Evolutionary conservation across 2,888 invertebrate species (phyloP).

Genomic region (Agonopterix arenella): DNA sequence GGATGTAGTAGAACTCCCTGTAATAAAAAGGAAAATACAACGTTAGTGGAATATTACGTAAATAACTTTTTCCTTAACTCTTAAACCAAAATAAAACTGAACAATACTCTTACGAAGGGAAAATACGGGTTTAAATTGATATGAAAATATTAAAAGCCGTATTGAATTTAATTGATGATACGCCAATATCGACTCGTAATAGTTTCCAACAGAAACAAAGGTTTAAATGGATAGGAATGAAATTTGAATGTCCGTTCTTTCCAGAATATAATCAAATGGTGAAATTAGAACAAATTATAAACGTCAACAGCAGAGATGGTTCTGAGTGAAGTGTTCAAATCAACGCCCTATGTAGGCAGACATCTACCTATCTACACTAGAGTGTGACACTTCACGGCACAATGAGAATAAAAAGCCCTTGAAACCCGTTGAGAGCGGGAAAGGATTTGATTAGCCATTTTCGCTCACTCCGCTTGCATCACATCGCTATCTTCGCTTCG

Average conservation of each 20-base stretch:
- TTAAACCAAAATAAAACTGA: too few species aligned
- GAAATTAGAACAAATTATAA: neutral
- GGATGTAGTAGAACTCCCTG: slow-evolving; percentile 99
- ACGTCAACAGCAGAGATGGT: neutral
- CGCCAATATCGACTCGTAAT: too few species aligned
- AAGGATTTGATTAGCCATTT: slow-evolving; percentile 77
- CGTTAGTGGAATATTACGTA: too few species aligned
- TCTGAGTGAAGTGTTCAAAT: slow-evolving; percentile 1
- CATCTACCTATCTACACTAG: slow-evolving; percentile 5
- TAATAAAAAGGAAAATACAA: slow-evolving; percentile 17
- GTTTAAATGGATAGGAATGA: too few species aligned
- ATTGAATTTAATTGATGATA: too few species aligned
- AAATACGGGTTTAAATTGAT: too few species aligned
- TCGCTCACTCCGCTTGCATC: slow-evolving; percentile 59
- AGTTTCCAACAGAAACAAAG: too few species aligned
- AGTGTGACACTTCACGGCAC: slow-evolving; percentile 65
- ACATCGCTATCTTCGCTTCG: slow-evolving; percentile 67
- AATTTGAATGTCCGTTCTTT: too few species aligned
- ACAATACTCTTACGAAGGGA: too few species aligned
- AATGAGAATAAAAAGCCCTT: slow-evolving; percentile 70
- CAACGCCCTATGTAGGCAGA: slow-evolving; percentile 1
- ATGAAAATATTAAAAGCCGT: too few species aligned
- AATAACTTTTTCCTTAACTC: too few species aligned
- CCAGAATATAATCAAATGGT: too few species aligned
- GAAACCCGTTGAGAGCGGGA: slow-evolving; percentile 61